Base-by-base conservation (phyloP, 2,797 vertebrate species). In the Bufotes viridis region DNA sequence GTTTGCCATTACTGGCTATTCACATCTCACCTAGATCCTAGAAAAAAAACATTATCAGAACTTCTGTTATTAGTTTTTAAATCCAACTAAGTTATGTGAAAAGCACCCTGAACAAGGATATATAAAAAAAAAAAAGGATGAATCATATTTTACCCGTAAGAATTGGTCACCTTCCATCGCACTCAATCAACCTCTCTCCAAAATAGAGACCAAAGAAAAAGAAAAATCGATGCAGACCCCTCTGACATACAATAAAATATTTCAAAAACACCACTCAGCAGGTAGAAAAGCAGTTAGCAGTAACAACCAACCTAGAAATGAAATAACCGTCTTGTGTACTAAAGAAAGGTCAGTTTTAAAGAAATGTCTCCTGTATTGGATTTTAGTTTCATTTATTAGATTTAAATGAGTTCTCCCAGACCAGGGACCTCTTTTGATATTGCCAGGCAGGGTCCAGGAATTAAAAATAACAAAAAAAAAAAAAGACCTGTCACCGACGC, bases 171-270 rank as follows among this genome's bases (percentile, higher is more conserved):
- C 18, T 15, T 42, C 20, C 60, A 65, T 20, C 1, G 2, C 42
- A 81, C 63, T 81, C 78, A 81, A 81, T 81, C 13, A 12, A 81
- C 20, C 18, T 42, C 22, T 63, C 26, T 61, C 42, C 57, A 81
- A 61, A 63, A 42, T 60, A 34, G 26, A 42, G 79, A n/a, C 17
- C 29, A 3, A 22, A 2, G 29, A 63, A 61, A 22, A 42, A 58
- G 22, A 78, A 78, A 24, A 65, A 49, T 49, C 20, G 20, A 9
- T 65, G 63, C 42, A 22, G n/a, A 18, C 15, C 20, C 2, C 0
- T 24, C 22, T 24, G 74, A 0, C 22, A 7, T 81, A n/a, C 12
- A 65, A 65, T 14, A 49, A 49, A 13, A n/a, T 22, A 13, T 61
- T 29, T 17, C 49, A n/a, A 63, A 76, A 63, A n/a, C 26, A 20